A percentile compares a stretch with the other conserved stretches of the same genome.
phyloP scores from a whole-genome alignment of 2,113 vertebrate species.

The Centrocercus urophasianus region DNA sequence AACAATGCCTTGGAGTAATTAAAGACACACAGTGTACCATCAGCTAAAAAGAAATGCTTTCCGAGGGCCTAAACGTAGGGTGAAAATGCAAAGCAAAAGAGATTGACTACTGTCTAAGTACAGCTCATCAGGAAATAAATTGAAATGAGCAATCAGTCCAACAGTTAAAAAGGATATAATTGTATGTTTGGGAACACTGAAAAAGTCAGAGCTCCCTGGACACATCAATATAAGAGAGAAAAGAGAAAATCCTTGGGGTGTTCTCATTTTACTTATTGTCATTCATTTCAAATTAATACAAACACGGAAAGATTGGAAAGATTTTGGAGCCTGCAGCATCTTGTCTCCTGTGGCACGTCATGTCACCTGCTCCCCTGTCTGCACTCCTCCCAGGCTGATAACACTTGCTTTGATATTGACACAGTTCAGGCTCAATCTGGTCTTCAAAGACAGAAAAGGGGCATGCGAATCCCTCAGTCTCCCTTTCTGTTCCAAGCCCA shows the following conservation, averaged over 20 bases:
- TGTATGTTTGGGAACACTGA: not conserved
- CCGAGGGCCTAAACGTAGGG: not conserved
- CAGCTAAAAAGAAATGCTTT: not conserved
- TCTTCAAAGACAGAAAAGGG: constrained; percentile 45
- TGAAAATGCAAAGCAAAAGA: not conserved
- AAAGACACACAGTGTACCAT: not conserved
- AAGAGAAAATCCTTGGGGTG: not conserved
- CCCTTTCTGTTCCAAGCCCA: not conserved
- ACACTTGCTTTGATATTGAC: constrained; percentile 54
- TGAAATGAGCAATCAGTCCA: not conserved
- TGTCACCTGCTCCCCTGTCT: not conserved
- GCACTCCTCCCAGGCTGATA: not conserved
- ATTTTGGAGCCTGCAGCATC: not conserved
- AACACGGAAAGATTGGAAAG: constrained; percentile 9
- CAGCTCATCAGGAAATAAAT: not conserved
- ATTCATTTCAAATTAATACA: constrained; percentile 33
- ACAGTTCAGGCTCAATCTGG: not conserved
- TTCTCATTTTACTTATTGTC: constrained; percentile 19
- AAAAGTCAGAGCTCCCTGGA: not conserved
- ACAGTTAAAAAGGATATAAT: not conserved
- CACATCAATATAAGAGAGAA: not conserved
- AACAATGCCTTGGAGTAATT: not conserved
- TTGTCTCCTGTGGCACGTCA: not conserved
- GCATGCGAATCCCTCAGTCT: not conserved
- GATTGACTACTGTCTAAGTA: not conserved